These are phyloP conservation scores for Xestia sexstrigata DNA, from an alignment of 2,888 invertebrate genomes.

Conservation along the genomic window DNA sequence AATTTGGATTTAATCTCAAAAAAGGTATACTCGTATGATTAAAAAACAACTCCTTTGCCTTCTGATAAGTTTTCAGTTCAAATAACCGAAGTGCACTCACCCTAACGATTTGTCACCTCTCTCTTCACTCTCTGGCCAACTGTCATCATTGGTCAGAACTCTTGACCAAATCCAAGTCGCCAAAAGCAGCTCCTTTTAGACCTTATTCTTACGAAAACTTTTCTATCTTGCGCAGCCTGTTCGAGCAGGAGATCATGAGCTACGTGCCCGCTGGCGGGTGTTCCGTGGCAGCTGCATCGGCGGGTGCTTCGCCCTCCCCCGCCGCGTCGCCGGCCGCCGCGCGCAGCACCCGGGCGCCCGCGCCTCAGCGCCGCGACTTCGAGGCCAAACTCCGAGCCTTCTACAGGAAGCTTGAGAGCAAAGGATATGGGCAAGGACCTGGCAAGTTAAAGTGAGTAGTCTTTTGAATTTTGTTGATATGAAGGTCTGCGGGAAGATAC, in stretches of 20 bases:
- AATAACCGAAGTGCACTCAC: neutral
- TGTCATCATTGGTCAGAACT: too few relatives aligned
- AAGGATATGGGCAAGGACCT: slow-evolving; percentile 99
- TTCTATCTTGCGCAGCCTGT: slow-evolving; percentile 92
- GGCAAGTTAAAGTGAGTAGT: slow-evolving; percentile 97
- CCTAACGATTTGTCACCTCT: too few relatives aligned
- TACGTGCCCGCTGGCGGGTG: slow-evolving; percentile 94
- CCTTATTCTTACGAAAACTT: slow-evolving; percentile 11
- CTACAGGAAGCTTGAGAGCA: slow-evolving; percentile 98
- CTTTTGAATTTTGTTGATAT: neutral
- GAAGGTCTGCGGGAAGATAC: neutral
- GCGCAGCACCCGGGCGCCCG: slow-evolving; percentile 95
- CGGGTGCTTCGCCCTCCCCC: slow-evolving; percentile 92
- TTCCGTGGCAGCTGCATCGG: slow-evolving; percentile 86
- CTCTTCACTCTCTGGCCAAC: too few relatives aligned
- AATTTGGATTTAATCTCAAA: too few relatives aligned
- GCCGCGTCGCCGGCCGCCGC: slow-evolving; percentile 96
- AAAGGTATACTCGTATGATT: too few relatives aligned
- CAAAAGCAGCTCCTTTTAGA: neutral
- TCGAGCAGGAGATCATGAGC: slow-evolving; percentile 99
- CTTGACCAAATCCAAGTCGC: too few relatives aligned
- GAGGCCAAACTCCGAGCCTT: slow-evolving; percentile 98
- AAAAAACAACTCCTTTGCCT: neutral
- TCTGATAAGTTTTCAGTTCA: neutral
- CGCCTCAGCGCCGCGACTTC: slow-evolving; percentile 97